A percentile compares a stretch with the other conserved stretches of the same genome.
phyloP scores from a whole-genome alignment of 2,113 vertebrate species.

The Nematolebias whitei region DNA sequence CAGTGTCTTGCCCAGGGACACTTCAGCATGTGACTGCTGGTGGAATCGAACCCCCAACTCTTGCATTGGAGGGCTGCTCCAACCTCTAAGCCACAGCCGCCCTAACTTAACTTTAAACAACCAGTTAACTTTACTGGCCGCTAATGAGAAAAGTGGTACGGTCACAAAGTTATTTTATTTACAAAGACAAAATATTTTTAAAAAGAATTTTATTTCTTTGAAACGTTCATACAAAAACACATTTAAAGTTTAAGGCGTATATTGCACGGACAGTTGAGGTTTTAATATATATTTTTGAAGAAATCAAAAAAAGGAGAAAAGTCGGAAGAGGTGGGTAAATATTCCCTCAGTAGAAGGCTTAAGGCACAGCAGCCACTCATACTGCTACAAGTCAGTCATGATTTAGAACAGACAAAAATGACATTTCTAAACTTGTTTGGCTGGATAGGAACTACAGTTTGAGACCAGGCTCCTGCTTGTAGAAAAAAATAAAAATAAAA shows the following conservation, averaged over 20 bases:
- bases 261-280: constrained; percentile 83
- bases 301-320: background rate
- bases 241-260: constrained; percentile 82
- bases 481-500: constrained; percentile 31
- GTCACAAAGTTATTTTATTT: background rate
- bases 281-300: constrained; percentile 54
- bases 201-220: constrained; percentile 83
- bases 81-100: too few relatives aligned
- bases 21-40: too few relatives aligned
- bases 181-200: background rate
- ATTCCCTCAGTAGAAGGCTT: constrained; percentile 70
- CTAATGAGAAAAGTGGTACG: background rate
- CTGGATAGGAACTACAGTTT: constrained; percentile 61
- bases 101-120: too few relatives aligned
- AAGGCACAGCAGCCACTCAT: constrained; percentile 81
- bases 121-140: background rate
- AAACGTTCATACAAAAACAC: constrained; percentile 81
- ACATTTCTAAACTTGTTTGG: constrained; percentile 65
- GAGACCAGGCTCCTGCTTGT: constrained; percentile 54
- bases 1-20: too few relatives aligned
- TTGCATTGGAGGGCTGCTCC: too few relatives aligned
- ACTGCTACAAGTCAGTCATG: constrained; percentile 64
- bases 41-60: too few relatives aligned
- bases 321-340: constrained; percentile 44
- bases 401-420: constrained; percentile 56